Conservation (phyloP, 2,113 vertebrate species). For the Quiscalus mexicanus region DNA sequence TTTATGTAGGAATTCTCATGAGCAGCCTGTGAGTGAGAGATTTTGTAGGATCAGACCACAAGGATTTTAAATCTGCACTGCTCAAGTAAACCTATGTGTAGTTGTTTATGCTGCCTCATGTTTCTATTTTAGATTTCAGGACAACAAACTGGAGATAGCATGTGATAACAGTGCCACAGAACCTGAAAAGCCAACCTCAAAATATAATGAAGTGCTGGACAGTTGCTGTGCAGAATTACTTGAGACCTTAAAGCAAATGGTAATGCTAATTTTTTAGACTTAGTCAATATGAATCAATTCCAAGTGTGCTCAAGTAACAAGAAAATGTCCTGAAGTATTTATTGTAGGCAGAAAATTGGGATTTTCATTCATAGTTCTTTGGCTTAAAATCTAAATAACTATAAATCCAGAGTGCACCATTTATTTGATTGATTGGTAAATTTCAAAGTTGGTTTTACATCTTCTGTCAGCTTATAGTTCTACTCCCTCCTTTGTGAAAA, state of each 20-base stretch:
- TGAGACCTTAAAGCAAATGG: conserved; percentile 81
- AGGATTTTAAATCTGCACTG: neutral
- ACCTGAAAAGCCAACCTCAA: neutral
- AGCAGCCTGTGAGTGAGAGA: neutral
- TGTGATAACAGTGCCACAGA: neutral
- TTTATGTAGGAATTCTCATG: neutral
- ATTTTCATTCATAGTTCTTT: neutral
- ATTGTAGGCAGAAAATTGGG: neutral
- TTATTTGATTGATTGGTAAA: neutral
- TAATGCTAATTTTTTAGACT: conserved; percentile 29
- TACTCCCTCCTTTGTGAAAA: neutral
- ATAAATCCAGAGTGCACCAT: neutral
- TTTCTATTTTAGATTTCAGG: conserved; percentile 68
- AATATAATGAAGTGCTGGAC: conserved; percentile 77
- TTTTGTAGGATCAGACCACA: neutral
- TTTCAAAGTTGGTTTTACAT: neutral
- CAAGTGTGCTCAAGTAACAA: neutral
- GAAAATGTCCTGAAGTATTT: neutral
- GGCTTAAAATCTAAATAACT: neutral
- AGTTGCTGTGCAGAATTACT: conserved; percentile 78
- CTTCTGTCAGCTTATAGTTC: neutral
- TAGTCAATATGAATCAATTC: neutral
- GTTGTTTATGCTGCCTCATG: neutral
- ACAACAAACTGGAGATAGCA: conserved; percentile 52
- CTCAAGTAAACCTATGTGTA: neutral